Conservation (phyloP, 2,888 invertebrate genomes). For the Lampropteryx suffumata region DNA sequence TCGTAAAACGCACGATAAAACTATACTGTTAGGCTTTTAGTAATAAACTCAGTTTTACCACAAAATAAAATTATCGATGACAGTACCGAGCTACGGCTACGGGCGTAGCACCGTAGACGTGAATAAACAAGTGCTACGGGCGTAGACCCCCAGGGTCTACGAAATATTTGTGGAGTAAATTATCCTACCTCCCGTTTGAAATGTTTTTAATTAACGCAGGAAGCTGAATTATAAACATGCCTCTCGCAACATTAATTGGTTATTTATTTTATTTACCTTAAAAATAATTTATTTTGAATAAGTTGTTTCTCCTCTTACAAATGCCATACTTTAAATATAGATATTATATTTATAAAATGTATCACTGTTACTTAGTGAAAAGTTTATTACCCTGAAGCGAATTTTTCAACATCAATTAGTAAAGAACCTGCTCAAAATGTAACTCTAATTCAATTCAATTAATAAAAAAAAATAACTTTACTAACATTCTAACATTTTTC, state of each 20-base stretch:
- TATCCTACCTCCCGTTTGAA: conserved; percentile 8
- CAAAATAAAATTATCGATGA: background rate
- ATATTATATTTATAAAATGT: no score
- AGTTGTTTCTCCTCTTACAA: no score
- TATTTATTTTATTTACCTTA: background rate
- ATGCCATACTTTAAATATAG: no score
- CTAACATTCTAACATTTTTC: background rate
- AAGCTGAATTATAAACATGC: conserved; percentile 5
- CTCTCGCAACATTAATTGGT: background rate
- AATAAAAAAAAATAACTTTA: background rate
- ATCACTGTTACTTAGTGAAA: no score
- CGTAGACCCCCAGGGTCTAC: conserved; percentile 41
- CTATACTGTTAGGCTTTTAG: no score
- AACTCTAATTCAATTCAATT: no score
- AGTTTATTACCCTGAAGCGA: no score
- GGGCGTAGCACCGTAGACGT: conserved; percentile 53
- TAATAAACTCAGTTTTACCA: background rate
- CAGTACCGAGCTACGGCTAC: conserved; percentile 29
- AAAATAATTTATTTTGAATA: no score
- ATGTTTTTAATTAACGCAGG: conserved; percentile 18
- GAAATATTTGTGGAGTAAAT: conserved; percentile 26
- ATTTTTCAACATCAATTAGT: no score
- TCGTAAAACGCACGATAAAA: no score
- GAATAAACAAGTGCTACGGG: conserved; percentile 65
- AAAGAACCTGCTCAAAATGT: no score